phyloP scores from a whole-genome alignment of 2,113 vertebrate genomes.

The Desmodus rotundus region DNA sequence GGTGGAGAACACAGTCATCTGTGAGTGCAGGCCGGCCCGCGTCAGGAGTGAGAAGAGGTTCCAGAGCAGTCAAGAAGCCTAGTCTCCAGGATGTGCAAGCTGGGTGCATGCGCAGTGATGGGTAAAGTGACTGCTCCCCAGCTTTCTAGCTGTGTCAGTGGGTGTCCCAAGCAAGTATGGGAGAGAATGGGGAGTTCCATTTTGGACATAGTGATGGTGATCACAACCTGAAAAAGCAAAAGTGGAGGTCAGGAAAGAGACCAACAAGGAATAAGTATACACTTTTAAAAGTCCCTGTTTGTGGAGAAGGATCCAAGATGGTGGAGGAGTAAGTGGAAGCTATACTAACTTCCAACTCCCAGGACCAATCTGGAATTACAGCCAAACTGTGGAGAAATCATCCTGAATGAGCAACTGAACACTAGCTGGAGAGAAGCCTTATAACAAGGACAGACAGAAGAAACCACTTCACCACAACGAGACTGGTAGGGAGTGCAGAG shows the following conservation, averaged over 20 bases:
- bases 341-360: too few relatives aligned
- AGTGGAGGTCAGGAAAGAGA: neutral
- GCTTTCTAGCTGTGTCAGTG: neutral
- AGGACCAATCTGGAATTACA: too few relatives aligned
- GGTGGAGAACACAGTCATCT: neutral
- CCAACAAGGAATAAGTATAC: neutral
- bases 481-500: too few relatives aligned
- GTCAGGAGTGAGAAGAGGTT: neutral
- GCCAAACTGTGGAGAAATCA: too few relatives aligned
- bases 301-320: too few relatives aligned
- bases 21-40: neutral
- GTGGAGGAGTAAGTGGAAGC: too few relatives aligned
- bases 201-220: neutral
- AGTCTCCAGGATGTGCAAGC: neutral
- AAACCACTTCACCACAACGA: too few relatives aligned
- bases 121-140: neutral
- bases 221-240: neutral
- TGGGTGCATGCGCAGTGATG: neutral
- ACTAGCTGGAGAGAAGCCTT: too few relatives aligned
- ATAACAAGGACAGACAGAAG: too few relatives aligned
- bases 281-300: neutral
- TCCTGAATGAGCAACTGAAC: too few relatives aligned
- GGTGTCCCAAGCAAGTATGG: neutral
- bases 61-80: neutral
- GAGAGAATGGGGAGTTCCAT: neutral